phyloP scores from a whole-genome alignment of 35 echinoderm and acorn worm species.

The Antedon bifida region DNA sequence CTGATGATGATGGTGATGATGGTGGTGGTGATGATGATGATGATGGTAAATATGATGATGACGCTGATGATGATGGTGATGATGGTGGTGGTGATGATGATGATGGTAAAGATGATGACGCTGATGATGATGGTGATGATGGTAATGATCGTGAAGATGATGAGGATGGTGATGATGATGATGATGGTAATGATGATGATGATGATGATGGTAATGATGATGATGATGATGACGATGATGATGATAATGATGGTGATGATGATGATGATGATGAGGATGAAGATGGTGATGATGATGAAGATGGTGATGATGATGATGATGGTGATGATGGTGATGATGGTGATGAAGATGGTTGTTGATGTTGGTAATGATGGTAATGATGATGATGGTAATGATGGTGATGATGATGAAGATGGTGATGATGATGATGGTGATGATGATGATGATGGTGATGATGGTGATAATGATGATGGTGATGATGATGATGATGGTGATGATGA shows the following conservation, averaged over 20 bases:
- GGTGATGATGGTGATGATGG: slow-evolving; percentile 4
- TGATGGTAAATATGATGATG: too few relatives aligned
- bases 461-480: slow-evolving; percentile 3
- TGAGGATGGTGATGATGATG: too few relatives aligned
- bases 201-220: neutral
- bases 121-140: slow-evolving; percentile 1
- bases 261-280: slow-evolving; percentile 2
- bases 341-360: neutral
- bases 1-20: too few relatives aligned
- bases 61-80: too few relatives aligned
- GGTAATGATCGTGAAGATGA: too few relatives aligned
- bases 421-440: neutral
- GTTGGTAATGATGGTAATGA: too few relatives aligned
- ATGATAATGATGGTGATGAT: slow-evolving; percentile 6
- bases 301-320: too few relatives aligned
- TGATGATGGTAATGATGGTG: neutral
- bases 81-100: too few relatives aligned
- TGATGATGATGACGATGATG: slow-evolving; percentile 2
- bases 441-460: neutral
- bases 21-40: too few relatives aligned
- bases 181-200: neutral
- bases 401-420: too few relatives aligned
- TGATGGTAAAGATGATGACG: slow-evolving; percentile 1
- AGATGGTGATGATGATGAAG: slow-evolving; percentile 14
- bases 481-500: slow-evolving; percentile 5